Base-by-base conservation (phyloP, 2,113 vertebrate genomes). In the Puffinus mauretanicus region DNA sequence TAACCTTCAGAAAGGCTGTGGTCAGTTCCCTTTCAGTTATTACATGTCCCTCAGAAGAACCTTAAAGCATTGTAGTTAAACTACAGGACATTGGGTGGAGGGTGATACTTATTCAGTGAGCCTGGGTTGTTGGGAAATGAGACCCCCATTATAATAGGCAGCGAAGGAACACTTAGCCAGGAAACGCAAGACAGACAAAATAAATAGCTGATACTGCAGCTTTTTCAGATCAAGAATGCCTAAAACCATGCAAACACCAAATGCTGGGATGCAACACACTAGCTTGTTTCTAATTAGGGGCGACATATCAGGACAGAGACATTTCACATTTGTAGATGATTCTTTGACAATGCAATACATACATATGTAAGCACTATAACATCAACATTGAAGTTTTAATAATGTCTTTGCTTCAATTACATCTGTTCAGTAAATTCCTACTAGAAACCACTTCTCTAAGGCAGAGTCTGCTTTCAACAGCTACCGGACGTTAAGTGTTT, bases 311-410 rank as follows among this genome's bases (percentile, higher is more conserved):
- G n/a, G 29, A 57, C 13, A 65, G 34, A 79, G 38, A 80, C 6
- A 80, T 55, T 82, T 83, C 57, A 47, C 38, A 40, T 52, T 83
- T 61, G 38, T 34, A 70, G 24, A 57, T 40, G 21, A 60, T 27
- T 55, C 32, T 76, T 46, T 60, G 20, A 65, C 44, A 83, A 47
- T 64, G 18, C 8, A 52, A 93, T 60, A 81, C 55, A 40, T 77
- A 26, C 84, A 79, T 94, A 91, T 85, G 64, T 91, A 81, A 72
- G 34, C 84, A 93, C 40, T 88, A 93, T 92, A 97, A 97, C 79
- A 93, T 89, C 96, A 97, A 82, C 55, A 97, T 81, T 95, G 96
- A 91, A 97, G 95, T 97, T 97, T 95, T 96, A 98, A 97, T 97
- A 94, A 88, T 52, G 6, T 24, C 36, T 86, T 66, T 81, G 22